Conservation (phyloP, 1,140 invertebrate species). For the Lethrus apterus region DNA sequence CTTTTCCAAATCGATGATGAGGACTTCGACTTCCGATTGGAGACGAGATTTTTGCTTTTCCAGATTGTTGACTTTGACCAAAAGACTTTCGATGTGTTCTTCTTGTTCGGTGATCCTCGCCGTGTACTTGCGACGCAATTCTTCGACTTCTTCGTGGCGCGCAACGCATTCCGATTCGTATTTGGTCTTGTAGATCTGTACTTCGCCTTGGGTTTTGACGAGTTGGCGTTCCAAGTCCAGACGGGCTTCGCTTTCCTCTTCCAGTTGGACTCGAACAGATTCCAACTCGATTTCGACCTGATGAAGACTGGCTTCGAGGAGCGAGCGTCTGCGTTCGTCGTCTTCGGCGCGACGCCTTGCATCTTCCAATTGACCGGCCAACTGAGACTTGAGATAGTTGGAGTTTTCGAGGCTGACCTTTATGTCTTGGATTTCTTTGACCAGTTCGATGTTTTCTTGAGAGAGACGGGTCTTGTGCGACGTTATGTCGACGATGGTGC, state of each 20-base stretch:
- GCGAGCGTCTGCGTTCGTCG: slow-evolving; percentile 85
- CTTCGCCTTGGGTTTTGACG: slow-evolving; percentile 84
- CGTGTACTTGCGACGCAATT: slow-evolving; percentile 85
- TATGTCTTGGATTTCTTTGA: slow-evolving; percentile 89
- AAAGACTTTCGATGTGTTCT: slow-evolving; percentile 86
- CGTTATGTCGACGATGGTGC: slow-evolving; percentile 90
- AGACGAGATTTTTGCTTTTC: slow-evolving; percentile 94
- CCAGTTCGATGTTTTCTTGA: slow-evolving; percentile 88
- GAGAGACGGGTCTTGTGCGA: slow-evolving; percentile 81
- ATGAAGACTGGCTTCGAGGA: slow-evolving; percentile 81
- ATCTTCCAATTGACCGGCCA: slow-evolving; percentile 85
- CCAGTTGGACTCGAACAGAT: slow-evolving; percentile 84
- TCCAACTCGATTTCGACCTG: slow-evolving; percentile 88
- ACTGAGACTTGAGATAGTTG: slow-evolving; percentile 79
- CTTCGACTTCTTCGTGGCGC: slow-evolving; percentile 88
- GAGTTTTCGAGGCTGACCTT: slow-evolving; percentile 92
- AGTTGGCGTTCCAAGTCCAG: slow-evolving; percentile 91
- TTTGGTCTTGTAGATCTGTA: slow-evolving; percentile 81
- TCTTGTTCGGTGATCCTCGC: slow-evolving; percentile 90
- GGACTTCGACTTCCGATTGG: slow-evolving; percentile 91
- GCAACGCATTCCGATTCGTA: slow-evolving; percentile 86
- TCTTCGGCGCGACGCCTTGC: slow-evolving; percentile 87
- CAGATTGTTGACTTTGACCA: slow-evolving; percentile 85
- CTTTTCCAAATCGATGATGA: slow-evolving; percentile 97
- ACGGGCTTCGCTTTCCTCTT: slow-evolving; percentile 92